Evolutionary conservation across 2,888 invertebrate species (phyloP), one percentile per base, ranked within the genome.

Genomic region (Odontocerum albicorne): DNA sequence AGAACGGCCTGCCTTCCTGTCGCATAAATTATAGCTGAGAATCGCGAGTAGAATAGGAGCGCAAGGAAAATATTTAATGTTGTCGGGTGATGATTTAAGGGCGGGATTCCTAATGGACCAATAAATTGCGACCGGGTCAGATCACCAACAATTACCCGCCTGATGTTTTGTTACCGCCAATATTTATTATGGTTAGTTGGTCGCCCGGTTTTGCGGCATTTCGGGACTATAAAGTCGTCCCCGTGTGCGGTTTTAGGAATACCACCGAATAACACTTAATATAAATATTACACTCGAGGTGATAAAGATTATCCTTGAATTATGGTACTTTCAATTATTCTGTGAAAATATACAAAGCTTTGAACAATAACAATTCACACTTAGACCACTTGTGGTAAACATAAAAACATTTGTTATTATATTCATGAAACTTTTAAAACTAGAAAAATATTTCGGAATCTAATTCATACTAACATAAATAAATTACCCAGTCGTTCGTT

Each of bases 81-180:
- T 68, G 77, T 75, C 77, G 73, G 72, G 72, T 69, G 73, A 78
- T 78, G 77, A 78, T 78, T 78, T 78, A 78, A 72, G 69, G 73
- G 70, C 65, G 69, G 66, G 67, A 67, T 69, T 72, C 66, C 72
- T 77, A 78, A 77, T 77, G 78, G 77, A 65, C 73, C 76, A 74
- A 77, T 77, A 78, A 77, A 77, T 77, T 77, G 57, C 44, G 33
- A 39, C 57, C 21, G 53, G 52, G 47, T 35, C 40, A 55, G 55
- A 57, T 60, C 57, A 54, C 46, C 44, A 57, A 60, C 56, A 60
- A 60, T 60, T 60, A 60, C 60, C 53, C 35, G 46, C 40, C 52
- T 53, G 55, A 56, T 59, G 55, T 59, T 59, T 56, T 59, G 55
- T 56, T 59, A 49, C 55, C 49, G 45, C 40, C 49, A 49, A 55